Evolutionary conservation across 2,797 vertebrate genomes (phyloP).

Genomic region (Xiphophorus birchmanni): DNA sequence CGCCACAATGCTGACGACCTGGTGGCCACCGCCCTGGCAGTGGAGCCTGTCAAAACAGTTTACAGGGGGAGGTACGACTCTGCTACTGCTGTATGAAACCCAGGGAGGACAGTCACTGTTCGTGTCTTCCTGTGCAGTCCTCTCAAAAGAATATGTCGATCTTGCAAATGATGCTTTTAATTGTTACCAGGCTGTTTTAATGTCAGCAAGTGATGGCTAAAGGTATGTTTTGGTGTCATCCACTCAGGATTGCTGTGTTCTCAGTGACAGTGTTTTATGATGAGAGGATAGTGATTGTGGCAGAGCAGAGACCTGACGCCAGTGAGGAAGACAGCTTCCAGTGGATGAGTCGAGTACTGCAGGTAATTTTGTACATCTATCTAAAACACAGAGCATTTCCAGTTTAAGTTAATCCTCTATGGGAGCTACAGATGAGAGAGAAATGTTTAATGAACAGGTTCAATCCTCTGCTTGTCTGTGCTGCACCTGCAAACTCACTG

Average conservation of each 20-base stretch:
- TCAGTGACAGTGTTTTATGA: slow-evolving; percentile 96
- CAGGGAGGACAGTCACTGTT: neutral
- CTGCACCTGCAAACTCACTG: neutral
- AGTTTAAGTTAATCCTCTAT: no score
- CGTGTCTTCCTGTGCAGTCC: neutral
- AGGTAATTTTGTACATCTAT: slow-evolving; percentile 74
- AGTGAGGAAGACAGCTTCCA: slow-evolving; percentile 98
- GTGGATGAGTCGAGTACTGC: slow-evolving; percentile 98
- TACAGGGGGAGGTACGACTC: slow-evolving; percentile 92
- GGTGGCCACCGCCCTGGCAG: slow-evolving; percentile 93
- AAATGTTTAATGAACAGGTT: no score
- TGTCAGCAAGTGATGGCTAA: neutral
- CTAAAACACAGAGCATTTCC: neutral
- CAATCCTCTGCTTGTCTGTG: no score
- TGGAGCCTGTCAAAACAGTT: slow-evolving; percentile 96
- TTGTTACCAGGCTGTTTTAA: neutral
- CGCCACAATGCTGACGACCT: slow-evolving; percentile 96
- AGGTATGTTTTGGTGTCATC: slow-evolving; percentile 7
- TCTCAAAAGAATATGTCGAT: neutral
- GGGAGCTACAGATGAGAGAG: neutral
- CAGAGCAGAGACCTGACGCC: slow-evolving; percentile 95
- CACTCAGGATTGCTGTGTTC: slow-evolving; percentile 93
- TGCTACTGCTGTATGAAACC: neutral
- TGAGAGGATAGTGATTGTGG: slow-evolving; percentile 96
- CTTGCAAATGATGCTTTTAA: neutral